These are phyloP conservation scores for Cylloceria caligata DNA, from an alignment of 2,888 invertebrate species.

Conservation along the genomic window DNA sequence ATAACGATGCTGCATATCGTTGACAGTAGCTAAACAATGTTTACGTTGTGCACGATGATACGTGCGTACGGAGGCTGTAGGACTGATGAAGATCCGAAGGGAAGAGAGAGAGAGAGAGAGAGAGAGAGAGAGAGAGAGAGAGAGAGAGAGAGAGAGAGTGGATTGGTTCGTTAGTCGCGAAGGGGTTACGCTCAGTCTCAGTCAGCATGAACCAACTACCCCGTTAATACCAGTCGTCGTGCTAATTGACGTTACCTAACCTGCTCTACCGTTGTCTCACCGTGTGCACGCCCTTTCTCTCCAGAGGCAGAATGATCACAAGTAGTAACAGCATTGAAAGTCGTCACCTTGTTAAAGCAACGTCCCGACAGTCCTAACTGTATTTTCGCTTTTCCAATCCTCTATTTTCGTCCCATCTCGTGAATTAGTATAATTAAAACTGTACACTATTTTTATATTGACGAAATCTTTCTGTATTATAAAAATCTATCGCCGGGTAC, in stretches of 20 bases:
- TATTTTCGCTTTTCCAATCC: neutral
- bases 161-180: slow-evolving; percentile 67
- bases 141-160: no score
- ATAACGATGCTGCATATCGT: neutral
- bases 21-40: slow-evolving; percentile 3
- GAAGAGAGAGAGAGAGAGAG: no score
- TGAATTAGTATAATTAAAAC: neutral
- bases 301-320: neutral
- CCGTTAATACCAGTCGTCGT: slow-evolving; percentile 40
- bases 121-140: no score
- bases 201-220: slow-evolving; percentile 34
- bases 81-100: slow-evolving; percentile 48
- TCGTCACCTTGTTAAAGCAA: slow-evolving; percentile 48
- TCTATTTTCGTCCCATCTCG: neutral
- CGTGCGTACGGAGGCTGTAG: slow-evolving; percentile 26
- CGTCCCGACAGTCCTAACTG: neutral
- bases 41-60: slow-evolving; percentile 37
- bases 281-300: slow-evolving; percentile 31
- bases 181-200: slow-evolving; percentile 45
- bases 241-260: slow-evolving; percentile 69
- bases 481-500: neutral
- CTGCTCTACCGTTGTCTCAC: slow-evolving; percentile 56
- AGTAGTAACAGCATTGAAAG: slow-evolving; percentile 8
- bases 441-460: no score
- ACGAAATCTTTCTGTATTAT: neutral